Base-by-base conservation (phyloP, 2,888 invertebrate species). In the Achlya flavicornis region DNA sequence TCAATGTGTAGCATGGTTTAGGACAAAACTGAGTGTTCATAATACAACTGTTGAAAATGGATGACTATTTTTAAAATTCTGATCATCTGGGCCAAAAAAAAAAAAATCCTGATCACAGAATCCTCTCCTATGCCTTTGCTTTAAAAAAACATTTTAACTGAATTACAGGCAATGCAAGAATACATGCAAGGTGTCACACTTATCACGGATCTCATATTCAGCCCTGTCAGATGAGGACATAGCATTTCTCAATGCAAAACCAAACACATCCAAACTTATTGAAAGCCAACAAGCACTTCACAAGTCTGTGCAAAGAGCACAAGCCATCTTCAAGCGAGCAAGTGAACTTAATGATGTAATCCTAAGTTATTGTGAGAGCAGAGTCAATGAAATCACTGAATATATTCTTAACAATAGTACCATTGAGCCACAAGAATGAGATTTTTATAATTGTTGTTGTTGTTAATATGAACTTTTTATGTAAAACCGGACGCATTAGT, bases 151-250 rank as follows among this genome's bases (percentile, higher is more conserved):
- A 1, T 26, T 26, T 26, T 26, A 26, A 26, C 26, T 26, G 26
- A 26, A 53, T 88, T 87, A 46, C 85, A 93, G 92, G 64, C 91
- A 92, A 70, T 91, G 84, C 66, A 84, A 89, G 71, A 85, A 90
- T 72, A 83, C 84, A 57, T 73, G 71, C n/a, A 87, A 85, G 69
- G 79, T 86, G 62, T 74, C 87, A 8, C 84, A 80, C 63, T 81
- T 77, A 75, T 85, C 90, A 61, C 83, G 78, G 67, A 86, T 91
- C 70, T 86, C 88, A 33, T 92, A 91, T 67, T 80, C 90, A 16
- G 80, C 85, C 53, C 72, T 93, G 64, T 81, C 89, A 74, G 87
- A 87, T 72, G 92, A 93, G 76, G 93, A 94, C 64, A 92, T 92
- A 61, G 87, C 90, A 71, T 93, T 89, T 71, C 69, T 93, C 3